Evolutionary conservation across 2,797 vertebrate species (phyloP).

Genomic region (Manis javanica): DNA sequence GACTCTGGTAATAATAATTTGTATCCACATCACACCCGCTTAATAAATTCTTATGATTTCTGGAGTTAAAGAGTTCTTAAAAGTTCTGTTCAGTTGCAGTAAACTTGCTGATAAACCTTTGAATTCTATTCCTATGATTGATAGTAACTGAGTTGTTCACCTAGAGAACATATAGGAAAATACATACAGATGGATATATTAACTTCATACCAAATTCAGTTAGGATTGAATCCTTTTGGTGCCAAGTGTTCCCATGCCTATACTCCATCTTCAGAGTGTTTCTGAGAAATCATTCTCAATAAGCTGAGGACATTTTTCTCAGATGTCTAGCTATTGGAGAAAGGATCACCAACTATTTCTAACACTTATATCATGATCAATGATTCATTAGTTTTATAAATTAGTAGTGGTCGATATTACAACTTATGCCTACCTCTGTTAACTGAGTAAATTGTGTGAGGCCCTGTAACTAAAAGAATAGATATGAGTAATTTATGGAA

Average conservation of each 20-base stretch:
- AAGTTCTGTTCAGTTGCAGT: neutral
- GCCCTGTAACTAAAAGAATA: neutral
- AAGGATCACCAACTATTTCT: neutral
- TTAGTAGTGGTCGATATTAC: neutral
- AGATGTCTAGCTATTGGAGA: neutral
- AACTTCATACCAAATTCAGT: neutral
- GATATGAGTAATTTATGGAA: neutral
- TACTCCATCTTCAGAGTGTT: neutral
- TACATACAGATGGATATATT: neutral
- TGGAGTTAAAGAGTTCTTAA: neutral
- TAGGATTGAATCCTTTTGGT: neutral
- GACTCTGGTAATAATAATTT: constrained; percentile 85
- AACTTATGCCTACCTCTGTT: neutral
- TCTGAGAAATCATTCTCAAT: neutral
- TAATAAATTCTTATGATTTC: neutral
- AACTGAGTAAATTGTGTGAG: neutral
- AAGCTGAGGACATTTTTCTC: constrained; percentile 15
- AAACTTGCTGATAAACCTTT: neutral
- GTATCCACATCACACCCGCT: neutral
- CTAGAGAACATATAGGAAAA: constrained; percentile 27
- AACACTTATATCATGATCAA: neutral
- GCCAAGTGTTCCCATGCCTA: neutral
- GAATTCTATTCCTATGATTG: neutral
- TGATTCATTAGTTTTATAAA: constrained; percentile 30
- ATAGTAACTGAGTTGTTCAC: neutral